Evolutionary conservation across 1,140 invertebrate genomes (phyloP), one percentile per base, ranked within the genome.

Genomic region (Polypedilum pembai): DNA sequence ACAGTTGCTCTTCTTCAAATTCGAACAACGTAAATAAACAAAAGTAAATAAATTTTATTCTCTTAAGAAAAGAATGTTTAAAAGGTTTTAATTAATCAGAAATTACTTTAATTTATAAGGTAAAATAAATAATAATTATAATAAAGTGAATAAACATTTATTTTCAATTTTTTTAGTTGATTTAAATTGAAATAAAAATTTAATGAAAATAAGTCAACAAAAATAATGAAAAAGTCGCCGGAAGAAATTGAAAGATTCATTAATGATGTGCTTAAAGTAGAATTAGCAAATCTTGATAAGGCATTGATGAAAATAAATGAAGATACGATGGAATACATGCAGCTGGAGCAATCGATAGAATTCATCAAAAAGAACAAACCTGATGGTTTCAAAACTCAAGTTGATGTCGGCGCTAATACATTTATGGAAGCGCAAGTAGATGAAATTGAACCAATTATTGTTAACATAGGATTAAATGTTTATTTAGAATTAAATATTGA

Each of bases 361-460:
- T 83, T 87, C 0, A 85, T 92, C 12, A 83, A 86, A 75, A 80
- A 82, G 3, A 77, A 85, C 1, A 78, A 85, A 72, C 80, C 83
- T 5, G 81, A 84, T 73, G 89, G 88, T 12, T 87, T 92, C 41
- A 93, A 93, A 80, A 91, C 91, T 0, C 88, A 93, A 85, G 84
- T 94, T 20, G 91, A 94, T 79, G 78, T 93, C 40, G 92, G 92
- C 18, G 89, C 90, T 77, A 91, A 90, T 80, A 88, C 91, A 73
- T 92, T 89, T 77, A 86, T 92, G 79, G 86, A 92, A 80, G 90
- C 90, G 56, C 84, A 87, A 76, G 88, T 92, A 0, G 82, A 86
- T 15, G 86, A 94, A 80, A 85, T 89, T 73, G 88, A 88, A 0
- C 86, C 81, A 33, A 88, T 94, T 73, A 81, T 90, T 66, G 83